Conservation (phyloP, 2,888 invertebrate genomes). For the Idaea dimidiata region DNA sequence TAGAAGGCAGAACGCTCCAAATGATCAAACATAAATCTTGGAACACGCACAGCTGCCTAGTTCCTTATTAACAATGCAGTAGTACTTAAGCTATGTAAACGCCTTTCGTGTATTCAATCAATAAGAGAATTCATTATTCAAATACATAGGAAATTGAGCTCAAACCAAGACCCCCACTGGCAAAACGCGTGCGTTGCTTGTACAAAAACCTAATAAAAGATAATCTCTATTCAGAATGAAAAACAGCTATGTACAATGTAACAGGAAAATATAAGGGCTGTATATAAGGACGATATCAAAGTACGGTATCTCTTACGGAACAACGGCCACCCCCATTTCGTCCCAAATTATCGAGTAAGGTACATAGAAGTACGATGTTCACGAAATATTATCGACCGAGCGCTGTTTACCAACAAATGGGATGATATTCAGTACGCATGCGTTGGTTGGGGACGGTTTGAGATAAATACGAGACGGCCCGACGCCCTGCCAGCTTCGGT, state of each 20-base stretch:
- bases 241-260: conserved; percentile 23
- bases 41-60: background rate
- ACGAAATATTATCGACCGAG: conserved; percentile 55
- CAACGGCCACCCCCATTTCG: conserved; percentile 28
- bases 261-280: conserved; percentile 25
- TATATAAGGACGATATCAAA: conserved; percentile 25
- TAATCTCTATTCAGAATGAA: conserved; percentile 12
- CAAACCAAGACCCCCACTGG: background rate
- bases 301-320: conserved; percentile 25
- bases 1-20: background rate
- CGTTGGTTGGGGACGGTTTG: conserved; percentile 37
- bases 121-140: background rate
- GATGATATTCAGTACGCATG: conserved; percentile 42
- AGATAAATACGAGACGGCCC: conserved; percentile 50
- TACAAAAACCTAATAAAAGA: conserved; percentile 4
- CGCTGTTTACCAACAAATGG: conserved; percentile 58
- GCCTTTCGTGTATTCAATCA: conserved; percentile 2
- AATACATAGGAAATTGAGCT: background rate
- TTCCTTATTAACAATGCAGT: background rate
- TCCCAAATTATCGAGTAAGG: conserved; percentile 34
- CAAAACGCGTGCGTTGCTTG: background rate
- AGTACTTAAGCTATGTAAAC: background rate
- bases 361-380: conserved; percentile 35
- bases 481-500: conserved; percentile 52
- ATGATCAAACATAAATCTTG: background rate